Conservation (phyloP, 2,888 invertebrate genomes). For the Saturnia pavonia region DNA sequence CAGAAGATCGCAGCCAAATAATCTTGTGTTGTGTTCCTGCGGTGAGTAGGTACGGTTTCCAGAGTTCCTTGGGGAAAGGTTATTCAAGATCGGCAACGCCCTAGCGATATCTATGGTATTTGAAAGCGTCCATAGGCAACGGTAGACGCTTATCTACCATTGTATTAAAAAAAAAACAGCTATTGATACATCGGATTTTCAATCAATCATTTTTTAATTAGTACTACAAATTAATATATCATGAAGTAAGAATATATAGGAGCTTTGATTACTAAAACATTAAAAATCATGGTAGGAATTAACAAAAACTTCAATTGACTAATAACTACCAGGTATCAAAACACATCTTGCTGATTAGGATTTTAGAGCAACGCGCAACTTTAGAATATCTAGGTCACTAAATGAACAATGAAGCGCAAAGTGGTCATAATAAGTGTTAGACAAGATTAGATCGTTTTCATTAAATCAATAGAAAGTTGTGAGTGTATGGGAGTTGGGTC, state of each 20-base stretch:
- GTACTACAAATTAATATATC: too few species aligned
- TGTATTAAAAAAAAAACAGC: too few species aligned
- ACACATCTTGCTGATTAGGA: neutral
- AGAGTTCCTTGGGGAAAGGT: too few species aligned
- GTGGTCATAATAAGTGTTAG: conserved; percentile 67
- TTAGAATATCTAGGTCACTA: conserved; percentile 5
- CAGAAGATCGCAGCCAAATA: too few species aligned
- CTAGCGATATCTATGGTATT: too few species aligned
- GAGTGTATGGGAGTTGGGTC: conserved; percentile 63
- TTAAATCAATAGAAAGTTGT: conserved; percentile 79
- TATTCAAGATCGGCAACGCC: too few species aligned
- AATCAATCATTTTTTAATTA: too few species aligned
- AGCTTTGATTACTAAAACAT: neutral
- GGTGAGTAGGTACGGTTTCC: too few species aligned
- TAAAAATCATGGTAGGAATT: neutral
- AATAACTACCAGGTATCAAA: neutral
- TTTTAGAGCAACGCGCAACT: neutral
- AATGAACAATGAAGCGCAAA: conserved; percentile 49
- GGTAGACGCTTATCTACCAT: too few species aligned
- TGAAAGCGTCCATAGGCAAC: too few species aligned
- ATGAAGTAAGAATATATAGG: neutral
- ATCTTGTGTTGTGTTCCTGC: too few species aligned
- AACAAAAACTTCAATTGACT: neutral
- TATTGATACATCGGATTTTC: too few species aligned
- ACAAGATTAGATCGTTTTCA: conserved; percentile 76